Base-by-base conservation (phyloP, 1,140 invertebrate species). In the Bursaphelenchus mucronatus region DNA sequence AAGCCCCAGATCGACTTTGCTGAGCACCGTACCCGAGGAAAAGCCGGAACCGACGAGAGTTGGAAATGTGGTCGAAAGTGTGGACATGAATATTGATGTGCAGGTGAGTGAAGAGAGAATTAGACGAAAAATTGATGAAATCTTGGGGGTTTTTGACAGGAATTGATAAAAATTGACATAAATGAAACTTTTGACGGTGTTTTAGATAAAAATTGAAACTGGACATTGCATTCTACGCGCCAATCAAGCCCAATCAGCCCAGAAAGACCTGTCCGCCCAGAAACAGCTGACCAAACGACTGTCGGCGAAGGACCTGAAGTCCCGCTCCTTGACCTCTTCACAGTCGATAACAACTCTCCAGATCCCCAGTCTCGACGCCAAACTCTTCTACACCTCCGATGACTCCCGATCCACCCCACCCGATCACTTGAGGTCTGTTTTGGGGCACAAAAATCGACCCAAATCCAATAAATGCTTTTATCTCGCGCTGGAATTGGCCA, bases 81-180 rank as follows among this genome's bases (percentile, higher is more conserved):
- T 79, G 7, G 78, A 79, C 52, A 76, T 79, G 61, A 70, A 79
- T 61, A 71, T 79, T 50, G 78, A 81, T 57, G 78, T 81, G n/a
- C 71, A 75, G 63, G 70, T 71, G 44, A 21, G 51, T 15, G n/a
- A 8, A 49, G 13, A 63, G 39, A 39, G 3, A 40, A 50, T 6
- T 56, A 15, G 9, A 13, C 9, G 4, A 41, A 9, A 30, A 5
- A n/a, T n/a, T n/a, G n/a, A n/a, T n/a, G n/a, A n/a, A n/a, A n/a
- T n/a, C n/a, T 30, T 30, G 1, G 2, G 30, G 5, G 30, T 30
- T 30, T 5, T 30, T 30, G 1, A 5, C 30, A 5, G 30, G 30
- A 30, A 30, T 30, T 30, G 30, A 5, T 1, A 30, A 30, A 5
- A 30, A 30, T 30, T 30, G 30, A 30, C 2, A 5, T 3, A 30